These are phyloP conservation scores for Eledona agricola DNA, from an alignment of 2,888 invertebrate genomes.

Conservation along the genomic window DNA sequence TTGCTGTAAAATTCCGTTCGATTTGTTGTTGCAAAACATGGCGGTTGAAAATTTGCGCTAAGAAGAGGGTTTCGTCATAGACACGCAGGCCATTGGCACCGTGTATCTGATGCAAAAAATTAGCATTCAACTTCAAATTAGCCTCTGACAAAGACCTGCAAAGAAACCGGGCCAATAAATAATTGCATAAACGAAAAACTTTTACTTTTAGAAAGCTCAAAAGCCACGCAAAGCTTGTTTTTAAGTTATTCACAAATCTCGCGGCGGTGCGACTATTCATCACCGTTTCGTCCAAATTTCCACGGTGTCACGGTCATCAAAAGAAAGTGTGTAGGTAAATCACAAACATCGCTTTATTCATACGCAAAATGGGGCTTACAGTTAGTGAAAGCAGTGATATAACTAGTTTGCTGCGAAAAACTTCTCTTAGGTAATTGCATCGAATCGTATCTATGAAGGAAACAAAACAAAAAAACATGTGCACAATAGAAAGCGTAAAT, in stretches of 20 bases:
- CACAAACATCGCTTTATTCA: constrained; percentile 3
- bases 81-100: constrained; percentile 19
- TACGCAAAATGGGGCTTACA: not conserved
- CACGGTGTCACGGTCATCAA: constrained; percentile 10
- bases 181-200: constrained; percentile 33
- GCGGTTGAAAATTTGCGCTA: constrained; percentile 2
- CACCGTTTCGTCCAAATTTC: too few relatives aligned
- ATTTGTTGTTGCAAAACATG: constrained; percentile 13
- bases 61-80: constrained; percentile 18
- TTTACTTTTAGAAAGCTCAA: constrained; percentile 35
- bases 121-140: constrained; percentile 32
- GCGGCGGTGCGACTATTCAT: too few relatives aligned
- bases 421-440: constrained; percentile 23
- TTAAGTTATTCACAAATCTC: too few relatives aligned
- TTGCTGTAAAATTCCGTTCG: constrained; percentile 14
- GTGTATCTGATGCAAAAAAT: constrained; percentile 26
- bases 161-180: constrained; percentile 32
- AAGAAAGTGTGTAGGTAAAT: constrained; percentile 15
- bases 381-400: constrained; percentile 21
- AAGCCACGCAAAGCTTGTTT: too few relatives aligned
- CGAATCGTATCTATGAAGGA: constrained; percentile 4
- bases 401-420: constrained; percentile 9
- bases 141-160: constrained; percentile 28
- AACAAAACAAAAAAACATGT: constrained; percentile 16
- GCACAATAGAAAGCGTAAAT: constrained; percentile 23